Conservation (phyloP, 2,797 vertebrate species). For the Eupleurogrammus muticus region DNA sequence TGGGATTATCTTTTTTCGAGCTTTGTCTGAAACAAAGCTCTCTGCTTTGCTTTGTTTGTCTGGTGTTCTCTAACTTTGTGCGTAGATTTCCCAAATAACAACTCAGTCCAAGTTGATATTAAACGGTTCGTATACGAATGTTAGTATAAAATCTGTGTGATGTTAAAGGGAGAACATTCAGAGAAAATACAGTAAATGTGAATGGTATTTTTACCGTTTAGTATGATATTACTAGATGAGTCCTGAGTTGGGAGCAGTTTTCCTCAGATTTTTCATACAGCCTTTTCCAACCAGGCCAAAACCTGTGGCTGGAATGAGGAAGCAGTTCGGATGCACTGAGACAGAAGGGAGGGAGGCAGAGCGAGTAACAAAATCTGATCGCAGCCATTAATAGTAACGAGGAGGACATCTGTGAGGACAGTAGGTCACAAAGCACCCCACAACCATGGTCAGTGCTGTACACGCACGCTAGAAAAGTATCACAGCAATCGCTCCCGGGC, state of each 20-base stretch:
- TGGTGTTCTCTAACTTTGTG: neutral
- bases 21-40: slow-evolving; percentile 34
- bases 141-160: neutral
- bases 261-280: slow-evolving; percentile 53
- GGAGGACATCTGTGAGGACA: slow-evolving; percentile 64
- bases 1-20: slow-evolving; percentile 34
- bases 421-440: slow-evolving; percentile 65
- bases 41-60: too few relatives aligned
- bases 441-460: slow-evolving; percentile 43
- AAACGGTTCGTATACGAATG: neutral
- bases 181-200: slow-evolving; percentile 19
- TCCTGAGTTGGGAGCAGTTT: slow-evolving; percentile 71
- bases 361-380: slow-evolving; percentile 37
- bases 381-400: slow-evolving; percentile 71
- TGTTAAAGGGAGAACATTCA: neutral
- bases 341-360: slow-evolving; percentile 33
- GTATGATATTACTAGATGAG: slow-evolving; percentile 66
- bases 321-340: slow-evolving; percentile 36
- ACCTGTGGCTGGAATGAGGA: slow-evolving; percentile 48
- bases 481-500: slow-evolving; percentile 44
- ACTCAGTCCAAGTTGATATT: neutral
- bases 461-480: slow-evolving; percentile 57
- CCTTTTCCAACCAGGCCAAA: slow-evolving; percentile 53
- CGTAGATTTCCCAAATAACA: neutral
- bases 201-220: slow-evolving; percentile 64